These are phyloP conservation scores for Calephelis nemesis DNA, from an alignment of 1,140 invertebrate genomes.

Conservation along the genomic window DNA sequence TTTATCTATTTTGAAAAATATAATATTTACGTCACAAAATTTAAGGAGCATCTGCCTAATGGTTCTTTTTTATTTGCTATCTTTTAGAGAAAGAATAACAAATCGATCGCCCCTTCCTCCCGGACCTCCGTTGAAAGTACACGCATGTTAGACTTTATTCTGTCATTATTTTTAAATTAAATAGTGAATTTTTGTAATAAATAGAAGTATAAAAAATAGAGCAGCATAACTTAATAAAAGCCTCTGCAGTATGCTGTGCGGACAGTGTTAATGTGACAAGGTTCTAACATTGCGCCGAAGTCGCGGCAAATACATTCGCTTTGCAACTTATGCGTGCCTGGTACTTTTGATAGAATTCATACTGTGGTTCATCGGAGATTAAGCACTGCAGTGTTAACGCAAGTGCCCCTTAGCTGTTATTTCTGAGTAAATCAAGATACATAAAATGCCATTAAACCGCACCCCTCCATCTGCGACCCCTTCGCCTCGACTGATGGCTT, in stretches of 20 bases:
- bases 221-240: too few relatives aligned
- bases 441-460: conserved; percentile 1
- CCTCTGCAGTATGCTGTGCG: not conserved
- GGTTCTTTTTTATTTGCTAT: too few relatives aligned
- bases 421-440: not conserved
- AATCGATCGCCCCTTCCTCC: too few relatives aligned
- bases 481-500: not conserved
- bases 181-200: too few relatives aligned
- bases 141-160: too few relatives aligned
- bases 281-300: not conserved
- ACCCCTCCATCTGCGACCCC: not conserved
- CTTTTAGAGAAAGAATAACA: too few relatives aligned
- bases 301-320: not conserved
- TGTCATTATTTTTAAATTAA: too few relatives aligned
- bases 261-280: not conserved
- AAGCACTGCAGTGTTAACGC: not conserved
- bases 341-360: conserved; percentile 1
- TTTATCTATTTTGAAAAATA: too few relatives aligned
- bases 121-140: too few relatives aligned
- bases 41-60: too few relatives aligned
- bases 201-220: too few relatives aligned
- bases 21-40: too few relatives aligned
- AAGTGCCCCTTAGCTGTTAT: not conserved
- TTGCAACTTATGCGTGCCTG: conserved; percentile 1
- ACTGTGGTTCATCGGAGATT: not conserved